Evolutionary conservation across 1,140 invertebrate genomes (phyloP).

Genomic region (Orchestia grillus): DNA sequence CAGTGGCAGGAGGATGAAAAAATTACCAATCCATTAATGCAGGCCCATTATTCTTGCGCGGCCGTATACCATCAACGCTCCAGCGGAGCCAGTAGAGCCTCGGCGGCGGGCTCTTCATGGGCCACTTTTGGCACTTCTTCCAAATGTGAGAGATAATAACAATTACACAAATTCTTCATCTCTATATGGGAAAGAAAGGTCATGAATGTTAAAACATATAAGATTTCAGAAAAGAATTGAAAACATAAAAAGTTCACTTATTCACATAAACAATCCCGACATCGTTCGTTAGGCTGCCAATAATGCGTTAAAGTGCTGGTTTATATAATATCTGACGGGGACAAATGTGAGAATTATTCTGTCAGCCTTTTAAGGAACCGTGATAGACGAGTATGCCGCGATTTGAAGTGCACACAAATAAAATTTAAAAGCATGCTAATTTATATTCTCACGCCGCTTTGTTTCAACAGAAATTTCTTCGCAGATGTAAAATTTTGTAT

Average conservation of each 20-base stretch:
- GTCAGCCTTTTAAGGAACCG: too few species aligned
- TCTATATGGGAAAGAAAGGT: too few species aligned
- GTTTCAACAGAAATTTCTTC: too few species aligned
- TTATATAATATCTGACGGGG: neutral
- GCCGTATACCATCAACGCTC: constrained; percentile 27
- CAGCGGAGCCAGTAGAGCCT: neutral
- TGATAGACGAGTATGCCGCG: too few species aligned
- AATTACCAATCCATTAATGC: constrained; percentile 56
- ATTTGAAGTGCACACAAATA: too few species aligned
- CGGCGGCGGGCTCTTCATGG: neutral
- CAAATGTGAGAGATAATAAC: neutral
- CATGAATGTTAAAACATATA: too few species aligned
- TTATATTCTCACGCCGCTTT: too few species aligned
- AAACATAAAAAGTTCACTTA: too few species aligned
- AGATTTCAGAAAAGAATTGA: too few species aligned
- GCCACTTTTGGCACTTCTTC: neutral
- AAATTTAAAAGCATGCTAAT: too few species aligned
- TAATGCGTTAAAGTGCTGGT: neutral
- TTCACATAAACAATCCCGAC: too few species aligned
- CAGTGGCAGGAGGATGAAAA: constrained; percentile 30
- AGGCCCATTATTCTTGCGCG: constrained; percentile 44
- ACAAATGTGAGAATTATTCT: neutral
- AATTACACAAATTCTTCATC: neutral
- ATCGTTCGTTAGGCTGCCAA: neutral
- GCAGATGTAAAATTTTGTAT: too few species aligned